Conservation (phyloP, 2,113 vertebrate species). For the Eublepharis macularius region DNA sequence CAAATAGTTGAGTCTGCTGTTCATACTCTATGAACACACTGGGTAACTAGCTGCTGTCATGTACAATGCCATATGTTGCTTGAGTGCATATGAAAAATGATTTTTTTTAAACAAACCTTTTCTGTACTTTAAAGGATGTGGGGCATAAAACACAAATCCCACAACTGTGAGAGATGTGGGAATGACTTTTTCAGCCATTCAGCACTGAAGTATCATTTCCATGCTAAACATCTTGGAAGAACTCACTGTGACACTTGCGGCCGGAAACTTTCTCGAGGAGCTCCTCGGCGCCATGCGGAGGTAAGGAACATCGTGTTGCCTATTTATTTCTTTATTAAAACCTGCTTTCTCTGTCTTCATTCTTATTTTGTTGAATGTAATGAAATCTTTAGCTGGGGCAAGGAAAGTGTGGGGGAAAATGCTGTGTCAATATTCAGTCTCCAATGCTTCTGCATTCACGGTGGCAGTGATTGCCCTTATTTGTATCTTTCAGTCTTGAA, state of each 20-base stretch:
- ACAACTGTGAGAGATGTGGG: conserved; percentile 30
- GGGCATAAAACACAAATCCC: conserved; percentile 20
- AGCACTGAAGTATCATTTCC: conserved; percentile 43
- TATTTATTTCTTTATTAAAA: not conserved
- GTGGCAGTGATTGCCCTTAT: no score
- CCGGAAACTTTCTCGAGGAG: conserved; percentile 4
- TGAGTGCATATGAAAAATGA: not conserved
- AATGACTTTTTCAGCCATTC: conserved; percentile 32
- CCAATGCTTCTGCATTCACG: no score
- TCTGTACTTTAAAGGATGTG: conserved; percentile 22
- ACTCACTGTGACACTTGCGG: conserved; percentile 33
- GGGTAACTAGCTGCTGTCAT: not conserved
- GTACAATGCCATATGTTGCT: no score
- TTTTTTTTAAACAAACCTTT: not conserved
- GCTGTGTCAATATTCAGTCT: no score
- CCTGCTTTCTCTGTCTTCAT: not conserved
- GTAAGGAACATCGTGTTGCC: not conserved
- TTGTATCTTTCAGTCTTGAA: no score
- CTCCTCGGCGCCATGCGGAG: not conserved
- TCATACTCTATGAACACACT: not conserved
- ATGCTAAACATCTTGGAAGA: conserved; percentile 51
- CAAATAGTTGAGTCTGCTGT: not conserved
- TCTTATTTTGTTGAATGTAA: not conserved
- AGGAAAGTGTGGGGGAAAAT: no score
- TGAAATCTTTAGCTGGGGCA: not conserved